Conservation (phyloP, 23 tunicate species). For the Styela clava region DNA sequence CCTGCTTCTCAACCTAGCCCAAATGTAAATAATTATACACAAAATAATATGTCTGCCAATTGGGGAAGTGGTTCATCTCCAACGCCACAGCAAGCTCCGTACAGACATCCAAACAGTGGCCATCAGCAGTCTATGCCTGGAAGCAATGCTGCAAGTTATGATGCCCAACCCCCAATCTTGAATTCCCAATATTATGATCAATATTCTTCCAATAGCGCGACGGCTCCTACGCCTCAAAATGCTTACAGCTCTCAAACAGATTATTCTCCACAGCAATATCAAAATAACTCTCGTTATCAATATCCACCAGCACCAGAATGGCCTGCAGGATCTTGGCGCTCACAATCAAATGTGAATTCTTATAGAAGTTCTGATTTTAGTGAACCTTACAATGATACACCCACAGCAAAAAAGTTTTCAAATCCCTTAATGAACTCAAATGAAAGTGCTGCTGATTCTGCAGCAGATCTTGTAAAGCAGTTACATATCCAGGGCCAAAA, state of each 20-base stretch:
- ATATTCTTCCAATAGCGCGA: not conserved
- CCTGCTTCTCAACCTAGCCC: not conserved
- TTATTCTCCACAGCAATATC: not conserved
- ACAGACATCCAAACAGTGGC: not conserved
- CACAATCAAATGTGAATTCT: not conserved
- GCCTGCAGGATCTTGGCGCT: not conserved
- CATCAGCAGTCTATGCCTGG: not conserved
- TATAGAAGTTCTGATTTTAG: not conserved
- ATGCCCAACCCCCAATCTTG: not conserved
- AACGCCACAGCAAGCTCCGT: not conserved
- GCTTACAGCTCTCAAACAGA: not conserved
- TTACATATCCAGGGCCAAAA: not conserved
- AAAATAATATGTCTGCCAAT: too few species aligned
- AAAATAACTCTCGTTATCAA: not conserved
- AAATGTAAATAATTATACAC: not conserved
- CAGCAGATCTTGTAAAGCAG: slow-evolving; percentile 6
- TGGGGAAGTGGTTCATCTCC: not conserved
- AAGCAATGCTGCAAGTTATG: not conserved
- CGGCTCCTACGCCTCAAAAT: not conserved
- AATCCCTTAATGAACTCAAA: slow-evolving; percentile 13
- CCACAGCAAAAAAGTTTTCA: not conserved
- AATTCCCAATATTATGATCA: not conserved
- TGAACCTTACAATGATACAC: not conserved
- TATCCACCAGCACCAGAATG: not conserved
- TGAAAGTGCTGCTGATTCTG: not conserved